Evolutionary conservation across 2,888 invertebrate genomes (phyloP).

Genomic region (Aspidiotus destructor): DNA sequence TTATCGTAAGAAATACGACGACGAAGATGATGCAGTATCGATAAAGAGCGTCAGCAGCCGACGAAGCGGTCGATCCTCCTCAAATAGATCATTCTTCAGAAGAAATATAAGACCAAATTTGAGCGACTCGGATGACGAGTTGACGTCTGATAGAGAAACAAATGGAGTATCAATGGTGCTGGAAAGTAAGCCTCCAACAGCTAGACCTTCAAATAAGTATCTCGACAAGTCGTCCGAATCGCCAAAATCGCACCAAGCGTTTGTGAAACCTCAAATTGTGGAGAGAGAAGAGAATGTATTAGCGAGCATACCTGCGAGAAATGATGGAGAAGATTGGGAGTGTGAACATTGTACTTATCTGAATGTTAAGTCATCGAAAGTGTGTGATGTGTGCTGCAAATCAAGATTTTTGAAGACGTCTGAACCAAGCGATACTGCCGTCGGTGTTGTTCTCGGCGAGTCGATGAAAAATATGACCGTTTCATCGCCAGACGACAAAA

Average conservation of each 20-base stretch:
- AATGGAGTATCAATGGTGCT: not conserved
- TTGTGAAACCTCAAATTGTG: not conserved
- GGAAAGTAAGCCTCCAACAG: not conserved
- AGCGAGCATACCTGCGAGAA: not conserved
- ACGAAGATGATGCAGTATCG: conserved; percentile 22
- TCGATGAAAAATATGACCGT: conserved; percentile 34
- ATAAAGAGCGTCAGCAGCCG: conserved; percentile 16
- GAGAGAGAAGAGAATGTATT: not conserved
- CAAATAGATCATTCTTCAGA: not conserved
- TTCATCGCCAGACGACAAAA: conserved; percentile 7
- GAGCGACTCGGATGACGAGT: conserved; percentile 24
- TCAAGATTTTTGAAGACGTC: conserved; percentile 44
- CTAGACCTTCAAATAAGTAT: not conserved
- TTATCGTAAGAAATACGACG: conserved; percentile 25
- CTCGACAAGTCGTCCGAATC: not conserved
- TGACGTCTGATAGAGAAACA: conserved; percentile 19
- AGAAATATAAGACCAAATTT: not conserved
- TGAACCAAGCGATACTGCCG: not conserved
- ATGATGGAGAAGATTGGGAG: conserved; percentile 51
- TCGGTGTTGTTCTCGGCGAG: conserved; percentile 32
- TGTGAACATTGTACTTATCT: conserved; percentile 86
- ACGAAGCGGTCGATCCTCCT: conserved; percentile 4
- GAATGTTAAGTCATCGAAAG: conserved; percentile 65
- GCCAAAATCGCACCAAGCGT: not conserved
- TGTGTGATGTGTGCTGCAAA: conserved; percentile 79